A percentile compares a stretch with the other conserved stretches of the same genome.
Conservation (phyloP, 2,888 invertebrate species). For the Leptura quadrifasciata region DNA sequence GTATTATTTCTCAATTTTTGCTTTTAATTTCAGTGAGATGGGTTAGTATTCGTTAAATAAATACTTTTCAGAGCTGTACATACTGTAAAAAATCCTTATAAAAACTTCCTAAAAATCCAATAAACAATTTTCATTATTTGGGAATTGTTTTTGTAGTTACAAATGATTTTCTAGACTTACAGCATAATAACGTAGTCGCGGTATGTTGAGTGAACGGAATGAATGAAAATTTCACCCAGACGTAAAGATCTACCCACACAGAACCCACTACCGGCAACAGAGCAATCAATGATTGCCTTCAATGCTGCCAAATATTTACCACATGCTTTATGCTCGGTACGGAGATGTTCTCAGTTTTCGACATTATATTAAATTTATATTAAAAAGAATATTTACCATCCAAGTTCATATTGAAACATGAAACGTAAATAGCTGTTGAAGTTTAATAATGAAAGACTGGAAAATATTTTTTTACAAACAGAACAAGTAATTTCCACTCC, state of each 20-base stretch:
- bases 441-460: not conserved
- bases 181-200: not conserved
- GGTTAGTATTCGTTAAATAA: too few relatives aligned
- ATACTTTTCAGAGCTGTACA: not conserved
- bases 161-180: not conserved
- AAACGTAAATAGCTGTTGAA: not conserved
- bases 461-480: not conserved
- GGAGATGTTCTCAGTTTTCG: not conserved
- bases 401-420: not conserved
- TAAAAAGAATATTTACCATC: not conserved
- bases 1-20: too few relatives aligned
- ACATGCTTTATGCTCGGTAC: not conserved
- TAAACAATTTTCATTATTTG: not conserved
- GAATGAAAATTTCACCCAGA: slow-evolving; percentile 25
- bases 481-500: not conserved
- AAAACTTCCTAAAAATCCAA: not conserved
- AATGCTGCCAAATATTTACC: slow-evolving; percentile 3
- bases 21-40: too few relatives aligned
- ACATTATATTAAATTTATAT: not conserved
- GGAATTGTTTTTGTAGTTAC: not conserved
- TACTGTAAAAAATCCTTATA: not conserved
- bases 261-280: slow-evolving; percentile 17
- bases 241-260: slow-evolving; percentile 24
- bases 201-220: slow-evolving; percentile 4
- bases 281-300: slow-evolving; percentile 26